Percentiles rank a stretch among this genome's conserved stretches.
These are phyloP conservation scores for Thymelicus acteon DNA, from an alignment of 2,888 invertebrate species.

Conservation along the genomic window DNA sequence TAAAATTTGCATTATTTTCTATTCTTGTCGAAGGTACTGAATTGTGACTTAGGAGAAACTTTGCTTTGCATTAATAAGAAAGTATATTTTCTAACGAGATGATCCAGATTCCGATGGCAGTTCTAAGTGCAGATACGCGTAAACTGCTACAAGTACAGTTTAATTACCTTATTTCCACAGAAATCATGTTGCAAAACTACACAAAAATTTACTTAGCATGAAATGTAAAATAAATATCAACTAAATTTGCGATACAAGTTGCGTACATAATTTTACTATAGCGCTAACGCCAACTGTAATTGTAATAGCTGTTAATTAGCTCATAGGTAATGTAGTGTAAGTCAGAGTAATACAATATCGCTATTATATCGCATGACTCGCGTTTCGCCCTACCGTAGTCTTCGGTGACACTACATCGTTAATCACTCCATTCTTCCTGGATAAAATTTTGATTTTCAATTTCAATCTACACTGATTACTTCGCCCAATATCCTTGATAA, in stretches of 20 bases:
- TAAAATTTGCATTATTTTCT: constrained; percentile 6
- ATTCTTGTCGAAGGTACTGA: neutral
- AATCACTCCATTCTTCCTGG: constrained; percentile 73
- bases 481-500: constrained; percentile 71
- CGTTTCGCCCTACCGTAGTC: constrained; percentile 70
- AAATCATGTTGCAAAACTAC: constrained; percentile 19
- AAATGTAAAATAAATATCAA: neutral
- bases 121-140: constrained; percentile 39
- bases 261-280: no score
- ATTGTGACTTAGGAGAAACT: constrained; percentile 19
- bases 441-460: constrained; percentile 81
- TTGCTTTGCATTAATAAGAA: constrained; percentile 31
- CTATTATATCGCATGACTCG: constrained; percentile 80
- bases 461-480: constrained; percentile 70
- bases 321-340: constrained; percentile 74
- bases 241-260: no score
- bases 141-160: constrained; percentile 31
- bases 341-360: constrained; percentile 72
- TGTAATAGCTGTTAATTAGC: constrained; percentile 70
- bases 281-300: constrained; percentile 38
- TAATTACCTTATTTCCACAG: constrained; percentile 38
- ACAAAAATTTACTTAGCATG: constrained; percentile 12
- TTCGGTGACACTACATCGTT: constrained; percentile 75
- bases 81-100: constrained; percentile 37
- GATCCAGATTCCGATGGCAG: constrained; percentile 33